Evolutionary conservation across 2,797 vertebrate genomes (phyloP).

Genomic region (Alfaro cultratus): DNA sequence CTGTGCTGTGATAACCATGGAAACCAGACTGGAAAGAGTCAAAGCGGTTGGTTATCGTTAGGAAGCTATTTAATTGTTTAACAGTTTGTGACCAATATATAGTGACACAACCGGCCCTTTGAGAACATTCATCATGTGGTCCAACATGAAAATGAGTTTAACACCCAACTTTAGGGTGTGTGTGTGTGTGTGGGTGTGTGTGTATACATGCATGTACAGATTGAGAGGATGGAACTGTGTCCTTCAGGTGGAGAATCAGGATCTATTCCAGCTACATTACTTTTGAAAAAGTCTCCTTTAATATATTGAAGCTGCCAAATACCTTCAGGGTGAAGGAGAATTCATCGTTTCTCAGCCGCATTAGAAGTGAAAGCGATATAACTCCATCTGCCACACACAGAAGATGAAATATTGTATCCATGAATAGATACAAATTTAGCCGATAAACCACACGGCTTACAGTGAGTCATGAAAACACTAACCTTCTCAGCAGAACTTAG

Average conservation of each 20-base stretch:
- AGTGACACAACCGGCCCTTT: too few species aligned
- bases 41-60: too few species aligned
- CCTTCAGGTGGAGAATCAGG: slow-evolving; percentile 33
- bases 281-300: slow-evolving; percentile 51
- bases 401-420: not conserved
- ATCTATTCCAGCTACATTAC: slow-evolving; percentile 37
- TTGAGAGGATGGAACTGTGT: slow-evolving; percentile 34
- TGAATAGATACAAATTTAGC: not conserved
- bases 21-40: too few species aligned
- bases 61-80: too few species aligned
- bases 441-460: not conserved
- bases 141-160: too few species aligned
- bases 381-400: slow-evolving; percentile 15
- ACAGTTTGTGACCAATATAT: too few species aligned
- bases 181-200: not conserved
- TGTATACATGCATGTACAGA: slow-evolving; percentile 23
- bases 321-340: slow-evolving; percentile 11
- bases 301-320: slow-evolving; percentile 24
- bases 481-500: not conserved
- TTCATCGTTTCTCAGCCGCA: slow-evolving; percentile 12
- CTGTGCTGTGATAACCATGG: too few species aligned
- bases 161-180: too few species aligned
- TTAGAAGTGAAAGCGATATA: slow-evolving; percentile 23
- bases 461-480: not conserved
- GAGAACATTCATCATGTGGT: too few species aligned